These are phyloP conservation scores for Luehdorfia chinensis DNA, from an alignment of 1,140 invertebrate genomes.

Conservation along the genomic window DNA sequence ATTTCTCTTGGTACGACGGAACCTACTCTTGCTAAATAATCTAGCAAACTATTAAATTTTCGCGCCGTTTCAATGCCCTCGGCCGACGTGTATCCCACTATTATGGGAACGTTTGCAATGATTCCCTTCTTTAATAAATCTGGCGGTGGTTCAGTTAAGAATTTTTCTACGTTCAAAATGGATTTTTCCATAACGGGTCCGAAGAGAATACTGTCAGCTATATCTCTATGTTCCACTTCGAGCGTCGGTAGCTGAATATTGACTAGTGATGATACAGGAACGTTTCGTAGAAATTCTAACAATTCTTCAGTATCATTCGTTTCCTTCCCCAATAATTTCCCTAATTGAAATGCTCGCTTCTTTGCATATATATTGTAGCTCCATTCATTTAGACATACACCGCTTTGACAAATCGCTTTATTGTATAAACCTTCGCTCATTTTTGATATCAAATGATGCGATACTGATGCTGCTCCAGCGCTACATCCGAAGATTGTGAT, in stretches of 20 bases:
- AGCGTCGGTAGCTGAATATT: conserved; percentile 48
- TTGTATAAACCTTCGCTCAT: conserved; percentile 74
- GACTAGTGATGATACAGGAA: conserved; percentile 44
- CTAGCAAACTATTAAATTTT: conserved; percentile 30
- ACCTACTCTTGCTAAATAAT: conserved; percentile 27
- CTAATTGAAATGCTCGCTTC: conserved; percentile 56
- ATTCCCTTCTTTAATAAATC: conserved; percentile 40
- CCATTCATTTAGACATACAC: conserved; percentile 68
- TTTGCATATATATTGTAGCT: conserved; percentile 46
- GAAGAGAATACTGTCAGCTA: conserved; percentile 47
- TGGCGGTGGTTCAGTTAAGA: conserved; percentile 42
- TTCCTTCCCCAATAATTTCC: conserved; percentile 50
- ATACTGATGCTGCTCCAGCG: conserved; percentile 80
- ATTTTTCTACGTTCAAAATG: conserved; percentile 40
- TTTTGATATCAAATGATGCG: conserved; percentile 81
- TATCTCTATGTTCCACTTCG: conserved; percentile 31
- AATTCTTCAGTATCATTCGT: conserved; percentile 50
- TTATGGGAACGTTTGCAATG: conserved; percentile 48
- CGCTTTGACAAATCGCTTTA: conserved; percentile 72
- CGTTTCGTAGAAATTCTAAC: conserved; percentile 44
- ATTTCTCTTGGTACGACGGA: conserved; percentile 56
- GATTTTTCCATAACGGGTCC: conserved; percentile 60
- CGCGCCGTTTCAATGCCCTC: conserved; percentile 63
- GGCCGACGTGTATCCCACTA: conserved; percentile 56
- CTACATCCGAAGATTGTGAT: conserved; percentile 84